Percentiles rank a stretch among this genome's conserved stretches.
Conservation (phyloP, 2,888 invertebrate species). For the Hetaerina titia region DNA sequence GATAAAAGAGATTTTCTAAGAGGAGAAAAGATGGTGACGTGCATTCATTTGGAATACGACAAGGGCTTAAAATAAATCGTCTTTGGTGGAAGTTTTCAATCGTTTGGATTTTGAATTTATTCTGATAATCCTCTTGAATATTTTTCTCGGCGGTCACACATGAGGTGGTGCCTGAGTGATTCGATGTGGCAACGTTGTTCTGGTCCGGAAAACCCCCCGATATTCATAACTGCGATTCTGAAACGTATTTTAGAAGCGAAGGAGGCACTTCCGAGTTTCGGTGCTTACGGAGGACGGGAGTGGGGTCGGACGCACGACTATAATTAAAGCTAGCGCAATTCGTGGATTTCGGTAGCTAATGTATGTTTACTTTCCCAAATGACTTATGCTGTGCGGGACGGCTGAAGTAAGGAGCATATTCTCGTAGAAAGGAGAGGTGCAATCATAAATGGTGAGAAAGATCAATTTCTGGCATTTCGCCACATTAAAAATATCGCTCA, state of each 20-base stretch:
- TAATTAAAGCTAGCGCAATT: not conserved
- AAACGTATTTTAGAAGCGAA: not conserved
- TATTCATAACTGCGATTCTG: not conserved
- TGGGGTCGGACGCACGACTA: not conserved
- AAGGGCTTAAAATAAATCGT: too few relatives aligned
- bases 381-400: not conserved
- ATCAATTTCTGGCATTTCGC: not conserved
- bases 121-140: too few relatives aligned
- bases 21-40: too few relatives aligned
- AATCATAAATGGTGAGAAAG: not conserved
- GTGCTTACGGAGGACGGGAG: not conserved
- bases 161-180: not conserved
- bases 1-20: too few relatives aligned
- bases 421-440: not conserved
- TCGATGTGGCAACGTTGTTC: not conserved
- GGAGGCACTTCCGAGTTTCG: not conserved
- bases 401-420: not conserved
- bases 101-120: too few relatives aligned
- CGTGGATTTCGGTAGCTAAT: conserved; percentile 1
- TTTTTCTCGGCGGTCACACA: too few relatives aligned
- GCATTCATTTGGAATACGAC: too few relatives aligned
- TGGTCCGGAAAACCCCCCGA: not conserved
- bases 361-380: not conserved
- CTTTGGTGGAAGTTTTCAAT: too few relatives aligned
- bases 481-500: not conserved